Evolutionary conservation across 2,113 vertebrate species (phyloP), one percentile per base, ranked within the genome.

Genomic region (Triplophysa dalaica): DNA sequence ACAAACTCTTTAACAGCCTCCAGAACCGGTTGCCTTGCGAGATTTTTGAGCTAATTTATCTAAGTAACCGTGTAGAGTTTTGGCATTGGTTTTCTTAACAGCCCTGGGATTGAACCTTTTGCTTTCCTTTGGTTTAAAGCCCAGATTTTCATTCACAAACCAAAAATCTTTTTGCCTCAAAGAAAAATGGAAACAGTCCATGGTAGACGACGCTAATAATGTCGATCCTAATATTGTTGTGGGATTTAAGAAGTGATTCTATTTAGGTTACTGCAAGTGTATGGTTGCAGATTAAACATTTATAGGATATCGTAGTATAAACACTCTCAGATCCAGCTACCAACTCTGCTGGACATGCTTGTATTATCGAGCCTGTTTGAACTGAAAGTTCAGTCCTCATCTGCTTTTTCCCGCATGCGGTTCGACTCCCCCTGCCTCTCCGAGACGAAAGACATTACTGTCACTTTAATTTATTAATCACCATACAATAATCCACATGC

Each of bases 261-360:
- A 19, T 80, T 74, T 79, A 77, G 68, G 64, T 19, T 5, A 8
- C 63, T 69, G 21, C 67, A 82, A 83, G 87, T 86, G 82, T 88
- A 88, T 89, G 84, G 84, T 65, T 86, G 54, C 79, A 87, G 87
- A 89, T 89, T 82, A 88, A 85, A 85, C 83, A 89, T 87, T 84
- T 41, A 87, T 87, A 87, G 82, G 81, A 87, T 87, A 86, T 74
- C 78, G 83, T 78, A 75, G 65, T 70, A 69, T 81, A 85, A 88
- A 86, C 68, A 72, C 83, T 64, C 50, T 84, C 82, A 68, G 72
- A 89, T 75, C 82, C 86, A 88, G 89, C 89, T 87, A 89, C 81
- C 73, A 62, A 61, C 80, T 78, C 83, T 83, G 84, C 87, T 54
- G 4, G 24, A 78, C 54, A 68, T 70, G 78, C 54, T 83, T 85